These are phyloP conservation scores for Xestia c-nigrum DNA, from an alignment of 2,888 invertebrate species.

Conservation along the genomic window DNA sequence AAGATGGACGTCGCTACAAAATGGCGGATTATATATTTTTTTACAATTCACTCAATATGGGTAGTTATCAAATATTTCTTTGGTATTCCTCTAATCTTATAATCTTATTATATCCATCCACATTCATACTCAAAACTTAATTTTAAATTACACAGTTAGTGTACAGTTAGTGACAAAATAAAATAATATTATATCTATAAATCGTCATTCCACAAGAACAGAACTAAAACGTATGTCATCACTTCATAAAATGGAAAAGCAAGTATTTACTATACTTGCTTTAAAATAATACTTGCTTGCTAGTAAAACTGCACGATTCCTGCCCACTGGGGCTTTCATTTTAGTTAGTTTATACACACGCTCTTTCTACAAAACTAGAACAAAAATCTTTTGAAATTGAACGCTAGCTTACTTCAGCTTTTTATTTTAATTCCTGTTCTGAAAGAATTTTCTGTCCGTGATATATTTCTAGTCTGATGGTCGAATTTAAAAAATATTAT, in stretches of 20 bases:
- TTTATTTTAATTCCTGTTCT: constrained; percentile 44
- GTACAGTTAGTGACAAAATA: not conserved
- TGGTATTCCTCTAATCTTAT: too few species aligned
- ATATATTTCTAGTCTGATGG: constrained; percentile 36
- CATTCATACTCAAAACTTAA: too few species aligned
- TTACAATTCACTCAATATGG: too few species aligned
- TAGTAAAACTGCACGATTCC: constrained; percentile 18
- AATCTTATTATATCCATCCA: too few species aligned
- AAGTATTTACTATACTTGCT: too few species aligned
- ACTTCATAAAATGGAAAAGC: constrained; percentile 18
- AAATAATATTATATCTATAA: not conserved
- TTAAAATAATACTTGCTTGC: too few species aligned
- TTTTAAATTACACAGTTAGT: too few species aligned
- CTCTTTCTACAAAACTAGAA: constrained; percentile 37
- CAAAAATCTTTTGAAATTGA: constrained; percentile 56
- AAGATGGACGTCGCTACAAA: too few species aligned
- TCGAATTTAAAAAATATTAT: constrained; percentile 26
- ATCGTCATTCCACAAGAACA: not conserved
- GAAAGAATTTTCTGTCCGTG: constrained; percentile 43
- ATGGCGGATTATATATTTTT: too few species aligned
- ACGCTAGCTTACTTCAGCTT: constrained; percentile 31
- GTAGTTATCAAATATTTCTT: too few species aligned
- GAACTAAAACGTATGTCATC: not conserved
- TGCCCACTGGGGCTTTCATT: constrained; percentile 18
- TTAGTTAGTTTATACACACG: constrained; percentile 30